These are phyloP conservation scores for Kryptopterus vitreolus DNA, from an alignment of 2,797 vertebrate genomes.

Conservation along the genomic window DNA sequence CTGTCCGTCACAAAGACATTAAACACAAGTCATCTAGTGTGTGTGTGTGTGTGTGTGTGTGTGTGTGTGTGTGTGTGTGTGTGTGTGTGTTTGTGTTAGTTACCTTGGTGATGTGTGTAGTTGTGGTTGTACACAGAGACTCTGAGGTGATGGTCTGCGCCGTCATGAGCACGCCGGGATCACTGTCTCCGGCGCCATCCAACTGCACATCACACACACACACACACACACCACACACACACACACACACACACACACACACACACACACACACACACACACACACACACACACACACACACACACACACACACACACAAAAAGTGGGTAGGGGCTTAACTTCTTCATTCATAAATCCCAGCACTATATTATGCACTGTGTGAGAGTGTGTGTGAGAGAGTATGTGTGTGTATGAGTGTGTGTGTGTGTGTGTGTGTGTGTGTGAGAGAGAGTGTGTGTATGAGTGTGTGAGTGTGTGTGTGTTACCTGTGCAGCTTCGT, in stretches of 20 bases:
- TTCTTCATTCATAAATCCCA: no score
- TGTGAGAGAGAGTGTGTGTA: no score
- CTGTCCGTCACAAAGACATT: conserved; percentile 64
- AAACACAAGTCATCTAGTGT: no score
- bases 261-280: no score
- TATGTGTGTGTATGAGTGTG: no score
- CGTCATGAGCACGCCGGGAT: conserved; percentile 88
- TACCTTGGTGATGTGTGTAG: conserved; percentile 99
- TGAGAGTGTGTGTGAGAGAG: no score
- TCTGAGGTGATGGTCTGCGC: conserved; percentile 98
- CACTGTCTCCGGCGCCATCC: conserved; percentile 81
- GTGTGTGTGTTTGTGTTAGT: not conserved
- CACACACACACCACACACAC: conserved; percentile 7
- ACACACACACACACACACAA: not conserved
- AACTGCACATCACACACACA: conserved; percentile 68
- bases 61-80: not conserved
- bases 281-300: conserved; percentile 21
- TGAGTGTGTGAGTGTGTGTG: no score
- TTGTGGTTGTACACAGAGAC: conserved; percentile 94
- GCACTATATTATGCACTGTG: no score
- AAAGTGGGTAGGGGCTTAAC: no score
- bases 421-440: no score
- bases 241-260: conserved; percentile 28
- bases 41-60: not conserved
- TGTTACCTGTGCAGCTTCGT: conserved; percentile 92